Percentiles rank a stretch among this genome's conserved stretches.
These are phyloP conservation scores for Muricea muricata DNA, from an alignment of 92 coral and sea anemone species.

Conservation along the genomic window DNA sequence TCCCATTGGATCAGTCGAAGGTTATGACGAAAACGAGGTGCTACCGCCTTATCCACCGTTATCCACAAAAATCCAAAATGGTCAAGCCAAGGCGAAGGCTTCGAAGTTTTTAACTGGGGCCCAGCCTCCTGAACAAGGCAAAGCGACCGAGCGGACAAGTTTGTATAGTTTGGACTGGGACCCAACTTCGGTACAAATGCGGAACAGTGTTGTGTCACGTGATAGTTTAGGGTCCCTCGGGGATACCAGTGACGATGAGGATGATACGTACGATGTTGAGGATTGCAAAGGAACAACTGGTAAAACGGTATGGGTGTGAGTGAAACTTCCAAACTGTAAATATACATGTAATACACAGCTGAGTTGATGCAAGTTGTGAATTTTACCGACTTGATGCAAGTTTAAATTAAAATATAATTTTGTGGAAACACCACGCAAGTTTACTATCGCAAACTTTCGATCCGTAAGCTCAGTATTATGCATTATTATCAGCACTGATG, in stretches of 20 bases:
- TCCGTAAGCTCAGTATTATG: too few relatives aligned
- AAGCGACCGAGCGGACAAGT: conserved; percentile 73
- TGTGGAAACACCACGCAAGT: too few relatives aligned
- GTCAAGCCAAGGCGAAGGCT: conserved; percentile 64
- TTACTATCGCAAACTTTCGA: too few relatives aligned
- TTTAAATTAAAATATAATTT: too few relatives aligned
- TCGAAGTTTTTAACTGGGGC: conserved; percentile 60
- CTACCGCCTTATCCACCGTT: conserved; percentile 91
- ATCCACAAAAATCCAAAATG: not conserved
- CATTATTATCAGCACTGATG: too few relatives aligned
- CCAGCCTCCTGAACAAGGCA: conserved; percentile 58
- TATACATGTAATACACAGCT: too few relatives aligned
- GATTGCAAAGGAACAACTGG: conserved; percentile 1
- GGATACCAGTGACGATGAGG: conserved; percentile 45
- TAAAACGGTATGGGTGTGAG: conserved; percentile 36
- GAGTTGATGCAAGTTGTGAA: too few relatives aligned
- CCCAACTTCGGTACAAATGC: conserved; percentile 97
- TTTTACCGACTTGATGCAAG: too few relatives aligned
- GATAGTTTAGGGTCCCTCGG: conserved; percentile 69
- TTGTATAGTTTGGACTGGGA: conserved; percentile 99
- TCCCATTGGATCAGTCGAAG: conserved; percentile 75
- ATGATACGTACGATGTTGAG: not conserved
- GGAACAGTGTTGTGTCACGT: conserved; percentile 89
- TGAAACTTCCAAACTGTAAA: not conserved
- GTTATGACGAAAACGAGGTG: conserved; percentile 81